Base-by-base conservation (phyloP, 92 coral and sea anemone species). In the Pocillopora meandrina region DNA sequence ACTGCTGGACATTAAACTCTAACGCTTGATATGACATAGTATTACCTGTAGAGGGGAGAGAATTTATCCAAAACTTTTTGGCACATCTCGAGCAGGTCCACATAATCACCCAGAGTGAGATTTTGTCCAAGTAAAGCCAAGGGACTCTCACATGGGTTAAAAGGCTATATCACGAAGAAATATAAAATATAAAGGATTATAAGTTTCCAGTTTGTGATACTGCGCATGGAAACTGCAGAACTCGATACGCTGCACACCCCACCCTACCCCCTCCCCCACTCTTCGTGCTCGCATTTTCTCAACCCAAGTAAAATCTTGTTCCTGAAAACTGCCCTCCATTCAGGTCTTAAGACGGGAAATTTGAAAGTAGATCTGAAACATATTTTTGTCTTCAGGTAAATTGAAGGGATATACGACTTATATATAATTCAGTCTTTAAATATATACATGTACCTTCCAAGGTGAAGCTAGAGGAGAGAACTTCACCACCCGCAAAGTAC, bases 391-490 rank as follows among this genome's bases (percentile, higher is more conserved):
- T 23, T 31, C 52, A 71, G 15, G 14, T 0, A 42, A 42, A 42
- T 42, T 42, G 52, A 42, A 42, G 52, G 52, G 31, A 26, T 42
- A 42, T 42, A 42, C 4, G 52, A 42, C 52, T 42, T 42, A 42
- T 3, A 42, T 2, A 3, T 3, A 42, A 42, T 3, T 42, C 8
- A 42, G 5, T 42, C 52, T 3, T 42, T 42, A 7, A 42, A 42
- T 42, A 42, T 42, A 3, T 42, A 3, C 49, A 34, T 9, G 11
- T 87, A 96, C 98, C 98, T 94, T 90, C 94, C 97, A 92, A n/a
- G 95, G 93, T 12, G 98, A 92, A 12, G 88, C 84, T 47, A 92
- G 61, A 23, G 86, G 74, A 64, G 98, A 96, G 82, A 85, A 87
- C 80, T 91, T 82, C 14, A 87, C 62, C 35, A 96, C 72, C 23